These are phyloP conservation scores for Myathropa florea DNA, from an alignment of 2,888 invertebrate genomes.

Conservation along the genomic window DNA sequence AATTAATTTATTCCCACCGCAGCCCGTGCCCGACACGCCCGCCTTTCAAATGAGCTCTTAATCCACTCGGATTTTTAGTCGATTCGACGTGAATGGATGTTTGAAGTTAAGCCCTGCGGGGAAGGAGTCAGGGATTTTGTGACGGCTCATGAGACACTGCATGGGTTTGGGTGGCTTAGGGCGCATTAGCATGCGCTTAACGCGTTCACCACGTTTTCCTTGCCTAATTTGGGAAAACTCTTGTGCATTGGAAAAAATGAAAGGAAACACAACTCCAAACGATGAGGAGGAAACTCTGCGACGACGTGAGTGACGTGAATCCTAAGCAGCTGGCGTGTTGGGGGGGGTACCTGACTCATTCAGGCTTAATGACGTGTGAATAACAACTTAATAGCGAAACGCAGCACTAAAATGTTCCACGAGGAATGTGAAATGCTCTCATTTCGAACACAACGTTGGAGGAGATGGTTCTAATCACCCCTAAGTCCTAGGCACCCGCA, in stretches of 20 bases:
- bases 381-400: conserved; percentile 66
- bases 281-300: background rate
- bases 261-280: background rate
- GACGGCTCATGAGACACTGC: no score
- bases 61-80: conserved; percentile 19
- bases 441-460: background rate
- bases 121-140: background rate
- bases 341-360: conserved; percentile 40
- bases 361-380: conserved; percentile 64
- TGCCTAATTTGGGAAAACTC: background rate
- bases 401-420: conserved; percentile 60
- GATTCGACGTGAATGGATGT: background rate
- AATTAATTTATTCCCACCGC: conserved; percentile 49
- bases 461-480: conserved; percentile 19
- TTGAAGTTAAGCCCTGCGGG: no score
- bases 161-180: conserved; percentile 1
- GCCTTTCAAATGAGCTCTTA: conserved; percentile 27
- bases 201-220: conserved; percentile 7
- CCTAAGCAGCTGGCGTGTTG: conserved; percentile 26
- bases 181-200: conserved; percentile 30
- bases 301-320: conserved; percentile 35
- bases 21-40: background rate
- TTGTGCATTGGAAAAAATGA: background rate
- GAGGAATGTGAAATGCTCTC: conserved; percentile 27
- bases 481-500: conserved; percentile 28